A percentile compares a stretch with the other conserved stretches of the same genome.
These are phyloP conservation scores for Myocastor coypus DNA, from an alignment of 2,113 vertebrate genomes.

Conservation along the genomic window DNA sequence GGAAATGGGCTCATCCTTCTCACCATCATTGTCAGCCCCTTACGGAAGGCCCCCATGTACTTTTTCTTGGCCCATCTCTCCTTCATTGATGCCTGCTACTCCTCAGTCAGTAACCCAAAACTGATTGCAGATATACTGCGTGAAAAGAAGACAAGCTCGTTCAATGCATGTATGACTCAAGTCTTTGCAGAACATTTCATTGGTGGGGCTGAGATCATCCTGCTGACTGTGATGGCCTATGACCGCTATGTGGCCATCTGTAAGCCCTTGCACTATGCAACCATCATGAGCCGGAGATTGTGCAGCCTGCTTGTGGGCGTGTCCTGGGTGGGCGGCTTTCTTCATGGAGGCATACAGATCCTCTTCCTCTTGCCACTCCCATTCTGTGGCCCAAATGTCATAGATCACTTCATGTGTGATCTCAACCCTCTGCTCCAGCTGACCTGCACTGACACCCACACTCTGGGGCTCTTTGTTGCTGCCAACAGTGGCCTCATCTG, in stretches of 20 bases:
- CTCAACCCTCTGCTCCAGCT: slow-evolving; percentile 72
- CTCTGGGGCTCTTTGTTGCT: slow-evolving; percentile 69
- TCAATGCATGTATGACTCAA: background rate
- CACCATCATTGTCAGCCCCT: background rate
- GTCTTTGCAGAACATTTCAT: background rate
- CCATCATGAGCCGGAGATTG: slow-evolving; percentile 66
- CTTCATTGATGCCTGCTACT: background rate
- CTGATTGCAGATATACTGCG: background rate
- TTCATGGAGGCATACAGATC: slow-evolving; percentile 74
- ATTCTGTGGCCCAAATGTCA: slow-evolving; percentile 76
- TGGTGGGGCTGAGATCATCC: background rate
- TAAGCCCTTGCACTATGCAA: slow-evolving; percentile 72
- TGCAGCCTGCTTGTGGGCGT: slow-evolving; percentile 59
- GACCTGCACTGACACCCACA: slow-evolving; percentile 65
- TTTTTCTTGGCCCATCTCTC: background rate
- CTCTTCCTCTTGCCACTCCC: slow-evolving; percentile 76
- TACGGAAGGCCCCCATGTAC: background rate
- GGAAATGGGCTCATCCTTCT: background rate
- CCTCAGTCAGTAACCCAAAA: background rate
- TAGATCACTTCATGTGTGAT: slow-evolving; percentile 83
- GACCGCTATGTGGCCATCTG: slow-evolving; percentile 81
- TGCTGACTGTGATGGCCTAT: slow-evolving; percentile 72
- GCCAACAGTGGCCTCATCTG: slow-evolving; percentile 77
- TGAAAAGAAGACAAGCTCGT: background rate
- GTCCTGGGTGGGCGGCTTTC: slow-evolving; percentile 65